phyloP scores from a whole-genome alignment of 1,140 invertebrate species.

The Schlechtendalia chinensis region DNA sequence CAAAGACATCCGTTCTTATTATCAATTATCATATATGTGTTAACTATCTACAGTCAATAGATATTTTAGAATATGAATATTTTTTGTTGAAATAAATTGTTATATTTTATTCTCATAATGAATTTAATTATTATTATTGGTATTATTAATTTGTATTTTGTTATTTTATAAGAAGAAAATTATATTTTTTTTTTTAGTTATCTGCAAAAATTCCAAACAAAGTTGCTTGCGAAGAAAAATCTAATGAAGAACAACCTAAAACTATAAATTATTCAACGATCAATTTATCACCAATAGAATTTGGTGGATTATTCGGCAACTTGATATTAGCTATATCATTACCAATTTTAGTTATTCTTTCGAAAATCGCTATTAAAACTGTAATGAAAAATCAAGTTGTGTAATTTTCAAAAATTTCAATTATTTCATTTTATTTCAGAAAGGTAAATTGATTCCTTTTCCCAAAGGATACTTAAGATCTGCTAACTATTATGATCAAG shows the following conservation, averaged over 20 bases:
- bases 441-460: slow-evolving; percentile 40
- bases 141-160: not conserved
- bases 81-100: not conserved
- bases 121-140: not conserved
- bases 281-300: not conserved
- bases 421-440: not conserved
- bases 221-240: not conserved
- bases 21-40: too few species aligned
- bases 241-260: not conserved
- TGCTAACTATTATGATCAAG: slow-evolving; percentile 32
- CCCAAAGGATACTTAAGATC: slow-evolving; percentile 30
- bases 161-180: not conserved
- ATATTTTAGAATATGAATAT: not conserved
- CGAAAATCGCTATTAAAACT: slow-evolving; percentile 25
- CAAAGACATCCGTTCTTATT: too few species aligned
- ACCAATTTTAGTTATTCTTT: not conserved
- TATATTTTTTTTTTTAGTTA: not conserved
- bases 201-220: not conserved
- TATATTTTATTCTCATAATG: too few species aligned
- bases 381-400: not conserved
- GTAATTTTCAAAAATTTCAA: not conserved
- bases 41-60: not conserved
- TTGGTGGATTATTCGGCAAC: slow-evolving; percentile 16
- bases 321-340: not conserved
- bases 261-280: not conserved